Percentiles rank a stretch among this genome's conserved stretches.
Conservation (phyloP, 2,113 vertebrate species). For the Ophthalmolycus amberensis region DNA sequence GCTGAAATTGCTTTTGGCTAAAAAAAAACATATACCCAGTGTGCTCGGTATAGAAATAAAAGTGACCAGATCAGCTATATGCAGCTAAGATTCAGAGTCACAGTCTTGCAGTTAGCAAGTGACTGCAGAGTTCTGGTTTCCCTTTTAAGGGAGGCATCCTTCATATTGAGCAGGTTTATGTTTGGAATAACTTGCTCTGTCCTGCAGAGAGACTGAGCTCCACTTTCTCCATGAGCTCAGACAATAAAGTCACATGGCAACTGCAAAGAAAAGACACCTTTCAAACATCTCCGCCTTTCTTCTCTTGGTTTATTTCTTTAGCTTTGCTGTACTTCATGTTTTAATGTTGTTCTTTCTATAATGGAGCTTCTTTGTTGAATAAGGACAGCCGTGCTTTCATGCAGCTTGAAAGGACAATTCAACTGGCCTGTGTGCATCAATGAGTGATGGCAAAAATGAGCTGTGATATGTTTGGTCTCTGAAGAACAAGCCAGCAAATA, state of each 20-base stretch:
- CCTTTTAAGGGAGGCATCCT: constrained; percentile 57
- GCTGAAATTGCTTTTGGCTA: constrained; percentile 12
- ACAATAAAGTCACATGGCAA: constrained; percentile 13
- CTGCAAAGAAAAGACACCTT: neutral
- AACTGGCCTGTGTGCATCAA: neutral
- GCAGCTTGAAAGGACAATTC: constrained; percentile 20
- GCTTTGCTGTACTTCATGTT: constrained; percentile 24
- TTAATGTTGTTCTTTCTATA: neutral
- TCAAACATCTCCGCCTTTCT: neutral
- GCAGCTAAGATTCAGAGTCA: constrained; percentile 12
- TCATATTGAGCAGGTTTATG: constrained; percentile 59
- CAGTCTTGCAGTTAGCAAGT: constrained; percentile 5
- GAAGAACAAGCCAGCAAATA: constrained; percentile 3
- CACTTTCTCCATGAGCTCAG: constrained; percentile 10
- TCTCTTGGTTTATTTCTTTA: neutral
- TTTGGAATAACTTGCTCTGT: constrained; percentile 44
- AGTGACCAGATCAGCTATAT: neutral
- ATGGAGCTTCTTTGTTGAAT: constrained; percentile 14
- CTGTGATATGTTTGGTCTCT: constrained; percentile 6
- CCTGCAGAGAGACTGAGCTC: constrained; percentile 17
- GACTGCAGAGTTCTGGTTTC: constrained; percentile 31
- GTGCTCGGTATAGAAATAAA: constrained; percentile 1
- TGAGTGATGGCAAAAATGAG: constrained; percentile 16
- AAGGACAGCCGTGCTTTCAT: constrained; percentile 18
- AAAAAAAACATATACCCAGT: constrained; percentile 22